These are phyloP conservation scores for Electrona antarctica DNA, from an alignment of 2,113 vertebrate genomes.

Conservation along the genomic window DNA sequence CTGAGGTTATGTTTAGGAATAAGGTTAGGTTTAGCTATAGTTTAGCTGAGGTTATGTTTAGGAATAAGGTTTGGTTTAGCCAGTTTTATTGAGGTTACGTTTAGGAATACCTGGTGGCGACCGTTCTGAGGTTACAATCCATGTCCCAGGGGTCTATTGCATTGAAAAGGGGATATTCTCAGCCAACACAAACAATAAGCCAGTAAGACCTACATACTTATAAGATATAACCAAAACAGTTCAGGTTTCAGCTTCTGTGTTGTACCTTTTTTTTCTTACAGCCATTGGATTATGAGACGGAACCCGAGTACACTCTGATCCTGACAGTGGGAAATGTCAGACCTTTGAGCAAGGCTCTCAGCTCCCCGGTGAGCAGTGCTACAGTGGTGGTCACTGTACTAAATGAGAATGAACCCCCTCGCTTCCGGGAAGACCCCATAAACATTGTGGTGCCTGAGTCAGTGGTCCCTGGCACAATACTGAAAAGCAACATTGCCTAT, in stretches of 20 bases:
- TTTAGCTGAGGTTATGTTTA: no score
- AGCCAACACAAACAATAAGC: no score
- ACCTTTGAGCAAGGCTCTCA: constrained; percentile 75
- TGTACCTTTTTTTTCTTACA: constrained; percentile 58
- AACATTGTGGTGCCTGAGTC: constrained; percentile 84
- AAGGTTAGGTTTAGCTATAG: no score
- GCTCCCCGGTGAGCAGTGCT: constrained; percentile 74
- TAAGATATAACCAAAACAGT: no score
- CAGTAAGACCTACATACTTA: no score
- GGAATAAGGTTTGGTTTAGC: no score
- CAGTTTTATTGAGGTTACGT: no score
- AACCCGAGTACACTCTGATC: constrained; percentile 70
- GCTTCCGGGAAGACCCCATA: constrained; percentile 85
- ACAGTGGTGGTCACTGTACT: constrained; percentile 79
- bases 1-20: no score
- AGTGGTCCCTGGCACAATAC: constrained; percentile 76
- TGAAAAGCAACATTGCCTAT: constrained; percentile 81
- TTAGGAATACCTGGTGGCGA: no score
- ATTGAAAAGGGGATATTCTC: no score
- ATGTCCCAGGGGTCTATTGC: no score
- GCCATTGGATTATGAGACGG: constrained; percentile 88
- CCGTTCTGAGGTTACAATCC: no score
- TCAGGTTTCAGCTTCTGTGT: neutral
- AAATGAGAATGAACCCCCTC: constrained; percentile 89
- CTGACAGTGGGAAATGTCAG: constrained; percentile 84